phyloP scores from a whole-genome alignment of 2,797 vertebrate species.

The Cottoperca gobio region DNA sequence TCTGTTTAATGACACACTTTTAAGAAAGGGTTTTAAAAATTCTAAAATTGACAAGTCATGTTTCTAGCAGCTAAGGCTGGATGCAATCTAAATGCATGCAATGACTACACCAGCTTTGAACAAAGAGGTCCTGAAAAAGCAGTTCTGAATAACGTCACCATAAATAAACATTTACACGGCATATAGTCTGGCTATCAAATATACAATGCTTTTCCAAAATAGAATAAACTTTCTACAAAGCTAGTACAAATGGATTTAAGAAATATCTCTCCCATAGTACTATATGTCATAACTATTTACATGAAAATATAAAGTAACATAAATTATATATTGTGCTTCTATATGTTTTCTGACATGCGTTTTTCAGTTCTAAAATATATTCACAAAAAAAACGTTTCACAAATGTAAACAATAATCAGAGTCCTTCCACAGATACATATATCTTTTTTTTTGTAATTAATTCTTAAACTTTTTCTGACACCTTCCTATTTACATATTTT shows the following conservation, averaged over 20 bases:
- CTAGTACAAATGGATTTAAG: conserved; percentile 82
- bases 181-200: conserved; percentile 80
- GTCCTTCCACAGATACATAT: conserved; percentile 50
- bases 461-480: conserved; percentile 20
- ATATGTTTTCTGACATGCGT: conserved; percentile 72
- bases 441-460: conserved; percentile 36
- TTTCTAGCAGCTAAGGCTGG: conserved; percentile 46
- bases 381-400: conserved; percentile 66
- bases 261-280: conserved; percentile 69
- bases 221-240: conserved; percentile 84
- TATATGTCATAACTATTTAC: conserved; percentile 77
- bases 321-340: conserved; percentile 71
- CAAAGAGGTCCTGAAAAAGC: conserved; percentile 52
- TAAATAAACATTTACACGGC: conserved; percentile 76
- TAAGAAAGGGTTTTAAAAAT: conserved; percentile 37
- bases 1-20: conserved; percentile 38
- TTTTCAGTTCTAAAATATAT: conserved; percentile 52
- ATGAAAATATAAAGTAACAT: conserved; percentile 74
- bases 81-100: conserved; percentile 69
- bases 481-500: conserved; percentile 52
- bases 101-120: conserved; percentile 44
- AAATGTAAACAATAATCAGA: conserved; percentile 68
- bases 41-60: conserved; percentile 33
- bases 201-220: conserved; percentile 82
- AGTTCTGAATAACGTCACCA: conserved; percentile 56